phyloP scores from a whole-genome alignment of 2,888 invertebrate genomes.

The Dicyrtomina minuta region DNA sequence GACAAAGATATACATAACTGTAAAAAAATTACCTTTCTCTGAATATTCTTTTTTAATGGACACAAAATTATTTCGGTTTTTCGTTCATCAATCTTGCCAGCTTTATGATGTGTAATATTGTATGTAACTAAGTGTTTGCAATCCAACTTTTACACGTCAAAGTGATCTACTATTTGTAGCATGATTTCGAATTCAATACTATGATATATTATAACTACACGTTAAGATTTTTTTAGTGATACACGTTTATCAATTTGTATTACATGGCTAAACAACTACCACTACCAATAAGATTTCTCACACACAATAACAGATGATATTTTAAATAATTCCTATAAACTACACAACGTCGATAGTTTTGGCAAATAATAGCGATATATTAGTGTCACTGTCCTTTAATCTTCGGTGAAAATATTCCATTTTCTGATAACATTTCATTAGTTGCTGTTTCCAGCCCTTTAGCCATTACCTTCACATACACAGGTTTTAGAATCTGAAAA shows the following conservation, averaged over 20 bases:
- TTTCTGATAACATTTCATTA: slow-evolving; percentile 31
- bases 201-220: neutral
- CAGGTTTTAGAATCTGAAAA: slow-evolving; percentile 45
- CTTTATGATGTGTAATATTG: too few relatives aligned
- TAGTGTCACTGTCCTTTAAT: slow-evolving; percentile 12
- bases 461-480: slow-evolving; percentile 42
- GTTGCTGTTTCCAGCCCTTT: slow-evolving; percentile 50
- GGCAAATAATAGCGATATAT: neutral
- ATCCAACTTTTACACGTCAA: too few relatives aligned
- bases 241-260: neutral
- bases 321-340: neutral
- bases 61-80: too few relatives aligned
- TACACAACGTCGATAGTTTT: neutral
- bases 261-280: neutral
- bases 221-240: neutral
- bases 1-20: too few relatives aligned
- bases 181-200: too few relatives aligned
- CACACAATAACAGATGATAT: slow-evolving; percentile 1
- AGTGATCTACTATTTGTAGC: too few relatives aligned
- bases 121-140: too few relatives aligned
- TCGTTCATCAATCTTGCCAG: too few relatives aligned
- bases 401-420: slow-evolving; percentile 27
- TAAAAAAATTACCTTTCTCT: too few relatives aligned
- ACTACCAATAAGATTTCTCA: neutral
- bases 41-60: too few relatives aligned